Base-by-base conservation (phyloP, 2,888 invertebrate species). In the Ormyrus nitidulus region DNA sequence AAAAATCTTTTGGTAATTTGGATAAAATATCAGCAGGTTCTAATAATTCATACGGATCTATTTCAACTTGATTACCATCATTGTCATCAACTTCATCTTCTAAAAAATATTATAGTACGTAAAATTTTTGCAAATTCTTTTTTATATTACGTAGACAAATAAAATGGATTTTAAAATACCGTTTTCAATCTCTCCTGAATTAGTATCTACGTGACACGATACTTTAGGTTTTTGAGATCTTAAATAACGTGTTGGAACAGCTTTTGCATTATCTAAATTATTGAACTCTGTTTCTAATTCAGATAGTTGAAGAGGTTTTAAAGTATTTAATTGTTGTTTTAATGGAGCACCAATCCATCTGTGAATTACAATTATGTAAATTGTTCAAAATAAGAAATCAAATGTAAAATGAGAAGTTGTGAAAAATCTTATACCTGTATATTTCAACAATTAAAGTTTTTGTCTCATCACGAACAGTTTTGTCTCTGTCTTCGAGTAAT, bases 1-100 rank as follows among this genome's bases (percentile, higher is more conserved):
- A 98, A 90, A 99, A 99, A 90, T 99, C 98, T 91, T 97, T 97
- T 0, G 99, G 98, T 54, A 99, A 91, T 89, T 97, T 96, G 0
- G 97, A 95, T 0, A 99, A 90, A 84, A 99, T 96, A 88, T 99
- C 98, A 66, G 98, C 97, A 0, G 99, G 96, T 85, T 97, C 96
- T 51, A 98, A 91, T 0, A 98, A 91, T 77, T 99, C 99, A 90
- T 95, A 97, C 0, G 98, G 96, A 91, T 99, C 99, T 72, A 98
- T 92, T 79, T 95, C 95, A 61, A 48, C 90, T 87, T 62, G 87
- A 10, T 91, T 93, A 65, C 91, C 92, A 59, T 92, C 93, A 1
- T 93, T 94, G 44, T 93, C 94, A 4, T 93, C 94, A 9, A 92
- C 92, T 78, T 94, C 94, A 34, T 93, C 91, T 77, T 89, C 92